Evolutionary conservation across 2,797 vertebrate species (phyloP).

Genomic region (Cygnus olor): DNA sequence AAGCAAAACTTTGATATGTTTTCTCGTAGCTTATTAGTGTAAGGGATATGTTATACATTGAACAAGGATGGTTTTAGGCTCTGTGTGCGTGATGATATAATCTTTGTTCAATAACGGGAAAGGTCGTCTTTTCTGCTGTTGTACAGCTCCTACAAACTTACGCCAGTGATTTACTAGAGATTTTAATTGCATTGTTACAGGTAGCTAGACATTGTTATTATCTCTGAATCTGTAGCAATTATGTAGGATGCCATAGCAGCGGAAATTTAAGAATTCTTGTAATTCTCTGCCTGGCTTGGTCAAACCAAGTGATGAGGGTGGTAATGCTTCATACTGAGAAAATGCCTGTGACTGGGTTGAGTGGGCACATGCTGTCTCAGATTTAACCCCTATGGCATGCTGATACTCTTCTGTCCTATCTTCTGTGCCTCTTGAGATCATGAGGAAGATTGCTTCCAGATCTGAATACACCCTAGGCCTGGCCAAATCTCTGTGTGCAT

Average conservation of each 20-base stretch:
- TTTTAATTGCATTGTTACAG: conserved; percentile 6
- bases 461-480: neutral
- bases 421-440: neutral
- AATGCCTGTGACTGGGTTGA: neutral
- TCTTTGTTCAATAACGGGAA: neutral
- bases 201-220: conserved; percentile 8
- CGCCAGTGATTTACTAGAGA: neutral
- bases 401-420: neutral
- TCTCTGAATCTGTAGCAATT: conserved; percentile 1
- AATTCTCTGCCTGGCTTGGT: neutral
- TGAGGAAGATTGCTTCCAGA: neutral
- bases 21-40: neutral
- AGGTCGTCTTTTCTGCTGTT: neutral
- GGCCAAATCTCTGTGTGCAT: neutral
- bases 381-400: neutral
- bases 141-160: neutral
- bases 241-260: neutral
- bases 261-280: conserved; percentile 25
- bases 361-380: neutral
- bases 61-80: neutral
- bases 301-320: neutral
- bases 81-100: neutral
- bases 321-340: neutral
- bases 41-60: neutral
- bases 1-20: neutral